Evolutionary conservation across 1,140 invertebrate genomes (phyloP), one percentile per base, ranked within the genome.

Genomic region (Colletes gigas): DNA sequence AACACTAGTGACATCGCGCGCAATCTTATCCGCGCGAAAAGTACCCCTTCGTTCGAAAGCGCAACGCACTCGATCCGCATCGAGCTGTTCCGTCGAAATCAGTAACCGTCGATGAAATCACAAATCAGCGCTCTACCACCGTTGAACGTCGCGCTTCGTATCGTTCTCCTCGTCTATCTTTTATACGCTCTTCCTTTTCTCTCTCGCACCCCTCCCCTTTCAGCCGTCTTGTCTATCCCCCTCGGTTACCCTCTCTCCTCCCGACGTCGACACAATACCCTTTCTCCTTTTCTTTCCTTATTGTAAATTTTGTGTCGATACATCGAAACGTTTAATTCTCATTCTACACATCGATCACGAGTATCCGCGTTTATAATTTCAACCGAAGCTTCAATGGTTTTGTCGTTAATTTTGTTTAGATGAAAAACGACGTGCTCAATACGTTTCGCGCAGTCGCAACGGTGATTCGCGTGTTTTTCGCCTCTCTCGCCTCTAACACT

Each of bases 371-470:
- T 57, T 15, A 7, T 10, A 70, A 60, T 59, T 21, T 69, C 39
- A 70, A 14, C 1, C 30, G 10, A 55, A 21, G 0, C 44, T 30
- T 21, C 10, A 39, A 30, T 14, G 17, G 50, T 7, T 12, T 4
- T 55, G 54, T n/a, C 21, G 41, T 47, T 69, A 65, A 54, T 54
- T 77, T 70, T 5, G 30, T 9, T 62, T 59, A 39, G 19, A 71
- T 17, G n/a, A 71, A 50, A 78, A 70, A 66, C 52, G 47, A 66
- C 19, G 78, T 76, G 63, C 62, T 55, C 75, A 67, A 87, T 78
- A 83, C 86, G 85, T 88, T 88, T 83, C 77, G 78, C 86, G 71
- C 55, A 75, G 52, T 52, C 72, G 72, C 78, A 75, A 71, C 69
- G 50, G 54, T 63, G 63, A 71, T 76, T 78, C 66, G 47, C 68